Conservation (phyloP, 2,113 vertebrate species). For the Stercorarius parasiticus region DNA sequence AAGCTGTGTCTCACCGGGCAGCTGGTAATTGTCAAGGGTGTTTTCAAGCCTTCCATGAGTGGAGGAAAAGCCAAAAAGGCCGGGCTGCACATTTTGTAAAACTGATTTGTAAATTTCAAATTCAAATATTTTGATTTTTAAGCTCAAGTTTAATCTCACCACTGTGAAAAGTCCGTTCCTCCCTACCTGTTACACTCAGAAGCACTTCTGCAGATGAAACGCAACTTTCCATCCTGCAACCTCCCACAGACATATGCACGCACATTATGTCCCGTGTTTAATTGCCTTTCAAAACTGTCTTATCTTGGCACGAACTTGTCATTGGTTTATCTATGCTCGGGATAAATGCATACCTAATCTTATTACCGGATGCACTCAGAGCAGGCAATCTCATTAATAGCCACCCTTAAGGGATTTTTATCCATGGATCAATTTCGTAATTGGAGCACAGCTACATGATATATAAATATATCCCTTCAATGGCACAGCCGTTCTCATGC, state of each 20-base stretch:
- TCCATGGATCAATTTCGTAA: slow-evolving; percentile 62
- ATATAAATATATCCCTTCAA: neutral
- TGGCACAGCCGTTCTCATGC: neutral
- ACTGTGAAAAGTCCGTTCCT: neutral
- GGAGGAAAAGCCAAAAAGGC: neutral
- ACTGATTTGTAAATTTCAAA: neutral
- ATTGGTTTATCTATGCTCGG: slow-evolving; percentile 48
- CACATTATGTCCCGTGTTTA: slow-evolving; percentile 38
- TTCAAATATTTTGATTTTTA: slow-evolving; percentile 32
- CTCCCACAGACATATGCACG: slow-evolving; percentile 26
- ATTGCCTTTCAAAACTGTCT: slow-evolving; percentile 64
- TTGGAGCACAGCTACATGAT: slow-evolving; percentile 32
- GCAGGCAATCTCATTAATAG: slow-evolving; percentile 64
- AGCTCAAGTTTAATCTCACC: neutral
- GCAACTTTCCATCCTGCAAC: neutral
- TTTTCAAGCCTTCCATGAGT: neutral
- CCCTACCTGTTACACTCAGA: slow-evolving; percentile 5
- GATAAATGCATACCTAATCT: slow-evolving; percentile 68
- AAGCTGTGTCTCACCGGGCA: neutral
- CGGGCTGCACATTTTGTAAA: neutral
- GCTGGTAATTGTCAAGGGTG: neutral
- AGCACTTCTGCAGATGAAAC: neutral
- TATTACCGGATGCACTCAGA: slow-evolving; percentile 50
- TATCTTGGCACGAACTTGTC: slow-evolving; percentile 54
- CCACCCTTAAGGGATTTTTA: slow-evolving; percentile 62